Evolutionary conservation across 2,888 invertebrate species (phyloP), one percentile per base, ranked within the genome.

Genomic region (Latheticus oryzae): DNA sequence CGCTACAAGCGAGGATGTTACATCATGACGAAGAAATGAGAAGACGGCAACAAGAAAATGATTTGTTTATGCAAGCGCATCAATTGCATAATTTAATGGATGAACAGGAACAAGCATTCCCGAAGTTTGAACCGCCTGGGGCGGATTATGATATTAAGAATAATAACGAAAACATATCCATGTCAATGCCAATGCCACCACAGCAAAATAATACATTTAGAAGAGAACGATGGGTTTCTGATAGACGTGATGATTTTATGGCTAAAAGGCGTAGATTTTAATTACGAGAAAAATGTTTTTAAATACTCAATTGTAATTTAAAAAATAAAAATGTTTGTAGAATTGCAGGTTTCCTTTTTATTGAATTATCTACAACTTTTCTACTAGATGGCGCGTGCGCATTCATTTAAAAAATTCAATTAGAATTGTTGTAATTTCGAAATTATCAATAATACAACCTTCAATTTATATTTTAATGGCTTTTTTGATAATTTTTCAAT

Each of bases 11-110:
- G 68, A 85, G 91, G 62, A 91, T 93, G 84, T 83, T 87, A 57
- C 84, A 86, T 43, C 91, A 91, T 79, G 92, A 93, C 75, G 93
- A 93, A 76, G 93, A 93, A 76, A 82, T 93, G 75, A 86, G 91
- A 43, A 85, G 93, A 64, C 83, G 93, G 9, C 93, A 93, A 75
- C 91, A 93, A 78, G 93, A 94, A 80, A 93, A 93, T 78, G 91
- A 87, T 65, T 81, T 93, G 59, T 93, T 93, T 68, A 90, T 92
- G 84, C 93, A 93, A 85, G 90, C 79, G 2, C 80, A 80, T 65
- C 80, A 80, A 63, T 67, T 81, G 59, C 79, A 78, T 64, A 79
- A 75, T 56, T 80, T 90, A 79, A 77, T 90, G 56, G 89, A 90
- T 69, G 87, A 88, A 66, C 87, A 88, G 75, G 89, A 90, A 70